A percentile compares a stretch with the other conserved stretches of the same genome.
These are phyloP conservation scores for Plectus sambesii DNA, from an alignment of 1,140 invertebrate genomes.

Conservation along the genomic window DNA sequence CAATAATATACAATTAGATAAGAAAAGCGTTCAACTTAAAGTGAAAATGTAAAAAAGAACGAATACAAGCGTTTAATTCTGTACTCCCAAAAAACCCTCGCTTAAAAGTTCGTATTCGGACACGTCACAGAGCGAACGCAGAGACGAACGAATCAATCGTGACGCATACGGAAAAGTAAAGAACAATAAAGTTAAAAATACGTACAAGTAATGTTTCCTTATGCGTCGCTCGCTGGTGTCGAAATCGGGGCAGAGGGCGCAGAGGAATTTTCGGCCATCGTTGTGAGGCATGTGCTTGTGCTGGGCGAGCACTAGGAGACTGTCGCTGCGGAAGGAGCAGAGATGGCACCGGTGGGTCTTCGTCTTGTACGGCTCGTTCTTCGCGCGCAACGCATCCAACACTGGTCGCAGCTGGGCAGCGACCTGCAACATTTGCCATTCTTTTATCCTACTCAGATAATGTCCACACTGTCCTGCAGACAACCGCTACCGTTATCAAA, in stretches of 20 bases:
- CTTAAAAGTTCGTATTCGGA: constrained; percentile 36
- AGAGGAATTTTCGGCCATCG: constrained; percentile 30
- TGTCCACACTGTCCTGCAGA: no score
- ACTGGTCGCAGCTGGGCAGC: constrained; percentile 42
- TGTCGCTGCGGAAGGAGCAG: constrained; percentile 39
- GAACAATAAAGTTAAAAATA: constrained; percentile 15
- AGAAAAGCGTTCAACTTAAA: no score
- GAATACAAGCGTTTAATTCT: constrained; percentile 23
- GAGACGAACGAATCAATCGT: constrained; percentile 2
- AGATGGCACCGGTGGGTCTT: constrained; percentile 27
- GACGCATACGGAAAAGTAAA: constrained; percentile 7
- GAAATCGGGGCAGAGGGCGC: constrained; percentile 37
- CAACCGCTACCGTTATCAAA: no score
- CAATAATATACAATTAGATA: no score
- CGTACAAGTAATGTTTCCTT: constrained; percentile 37
- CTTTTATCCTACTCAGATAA: no score
- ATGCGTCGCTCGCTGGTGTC: constrained; percentile 43
- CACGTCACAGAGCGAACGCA: constrained; percentile 7
- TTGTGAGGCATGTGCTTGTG: constrained; percentile 34
- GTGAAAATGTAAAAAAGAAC: no score
- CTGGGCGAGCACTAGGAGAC: constrained; percentile 20
- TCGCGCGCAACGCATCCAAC: constrained; percentile 37
- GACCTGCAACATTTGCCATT: no score
- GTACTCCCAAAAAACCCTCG: constrained; percentile 29
- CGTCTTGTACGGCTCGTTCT: constrained; percentile 39